These are phyloP conservation scores for Polypedilum pembai DNA, from an alignment of 1,140 invertebrate species.

Conservation along the genomic window DNA sequence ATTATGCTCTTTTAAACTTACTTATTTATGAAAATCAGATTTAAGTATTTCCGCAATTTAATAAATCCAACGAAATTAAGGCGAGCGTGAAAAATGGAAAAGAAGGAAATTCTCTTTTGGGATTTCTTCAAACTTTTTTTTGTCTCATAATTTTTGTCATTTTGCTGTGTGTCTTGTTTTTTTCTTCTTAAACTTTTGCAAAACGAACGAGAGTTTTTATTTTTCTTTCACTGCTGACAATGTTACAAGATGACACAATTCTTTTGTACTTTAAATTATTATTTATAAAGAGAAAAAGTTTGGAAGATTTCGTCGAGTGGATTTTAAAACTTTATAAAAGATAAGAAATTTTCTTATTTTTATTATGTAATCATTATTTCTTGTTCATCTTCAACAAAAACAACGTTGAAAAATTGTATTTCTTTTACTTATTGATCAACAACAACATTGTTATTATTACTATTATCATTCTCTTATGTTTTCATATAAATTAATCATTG, in stretches of 20 bases:
- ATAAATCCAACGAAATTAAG: slow-evolving; percentile 6
- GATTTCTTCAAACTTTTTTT: background rate
- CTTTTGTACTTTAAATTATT: too few species aligned
- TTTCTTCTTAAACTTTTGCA: too few species aligned
- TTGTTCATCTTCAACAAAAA: too few species aligned
- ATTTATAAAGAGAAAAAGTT: background rate
- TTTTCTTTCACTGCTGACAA: too few species aligned
- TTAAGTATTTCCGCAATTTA: slow-evolving; percentile 18
- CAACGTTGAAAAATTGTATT: too few species aligned
- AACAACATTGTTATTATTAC: slow-evolving; percentile 3
- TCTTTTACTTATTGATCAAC: background rate
- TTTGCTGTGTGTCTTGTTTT: too few species aligned
- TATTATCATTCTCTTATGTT: background rate
- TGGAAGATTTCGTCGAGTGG: background rate
- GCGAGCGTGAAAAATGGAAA: background rate
- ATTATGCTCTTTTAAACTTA: slow-evolving; percentile 14
- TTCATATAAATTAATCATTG: background rate
- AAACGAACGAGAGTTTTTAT: too few species aligned
- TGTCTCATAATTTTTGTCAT: too few species aligned
- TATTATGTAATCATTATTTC: too few species aligned
- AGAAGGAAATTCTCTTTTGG: slow-evolving; percentile 7
- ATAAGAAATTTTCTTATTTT: too few species aligned
- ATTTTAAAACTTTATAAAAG: background rate
- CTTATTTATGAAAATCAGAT: slow-evolving; percentile 14
- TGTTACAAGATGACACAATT: too few species aligned